A percentile compares a stretch with the other conserved stretches of the same genome.
Evolutionary conservation across 1,140 invertebrate genomes (phyloP).

Genomic region (Periplaneta americana): DNA sequence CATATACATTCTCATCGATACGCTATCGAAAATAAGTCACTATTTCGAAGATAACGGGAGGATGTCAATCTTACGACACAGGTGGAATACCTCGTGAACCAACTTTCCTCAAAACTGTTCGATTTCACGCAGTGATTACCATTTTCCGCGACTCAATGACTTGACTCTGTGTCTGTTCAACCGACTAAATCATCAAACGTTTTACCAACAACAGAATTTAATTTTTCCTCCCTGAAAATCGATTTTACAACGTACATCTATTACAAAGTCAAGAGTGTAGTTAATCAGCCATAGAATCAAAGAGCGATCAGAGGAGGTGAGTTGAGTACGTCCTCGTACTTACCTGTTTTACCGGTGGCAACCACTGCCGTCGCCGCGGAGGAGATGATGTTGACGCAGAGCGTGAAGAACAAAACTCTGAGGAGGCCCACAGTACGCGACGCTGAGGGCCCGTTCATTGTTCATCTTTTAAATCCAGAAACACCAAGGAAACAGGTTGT

Average conservation of each 20-base stretch:
- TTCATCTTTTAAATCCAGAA: background rate
- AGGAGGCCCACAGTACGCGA: background rate
- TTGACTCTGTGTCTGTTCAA: background rate
- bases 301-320: too few species aligned
- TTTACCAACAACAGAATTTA: background rate
- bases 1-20: too few species aligned
- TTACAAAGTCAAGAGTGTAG: background rate
- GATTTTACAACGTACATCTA: background rate
- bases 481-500: background rate
- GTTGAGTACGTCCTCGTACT: too few species aligned
- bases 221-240: background rate
- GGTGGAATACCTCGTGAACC: too few species aligned
- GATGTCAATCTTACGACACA: too few species aligned
- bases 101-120: too few species aligned
- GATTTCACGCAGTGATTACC: background rate
- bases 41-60: too few species aligned
- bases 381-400: background rate
- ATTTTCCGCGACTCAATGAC: background rate
- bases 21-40: too few species aligned
- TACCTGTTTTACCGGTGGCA: background rate
- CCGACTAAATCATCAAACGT: background rate
- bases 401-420: background rate
- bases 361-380: background rate
- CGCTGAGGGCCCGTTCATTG: background rate
- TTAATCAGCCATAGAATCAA: background rate